These are phyloP conservation scores for Dione juno DNA, from an alignment of 2,888 invertebrate species.

Conservation along the genomic window DNA sequence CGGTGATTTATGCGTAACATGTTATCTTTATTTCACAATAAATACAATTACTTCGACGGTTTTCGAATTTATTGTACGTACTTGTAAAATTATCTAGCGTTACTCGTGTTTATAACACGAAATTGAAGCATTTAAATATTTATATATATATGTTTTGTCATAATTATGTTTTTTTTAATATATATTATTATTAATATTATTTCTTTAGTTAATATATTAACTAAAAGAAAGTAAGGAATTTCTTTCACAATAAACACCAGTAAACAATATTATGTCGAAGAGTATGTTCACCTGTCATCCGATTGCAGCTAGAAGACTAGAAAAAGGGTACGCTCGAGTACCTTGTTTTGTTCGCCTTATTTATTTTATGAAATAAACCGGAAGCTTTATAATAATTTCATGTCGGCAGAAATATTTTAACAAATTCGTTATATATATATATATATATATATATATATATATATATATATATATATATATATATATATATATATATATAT, in stretches of 20 bases:
- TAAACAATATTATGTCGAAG: background rate
- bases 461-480: too few relatives aligned
- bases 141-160: too few relatives aligned
- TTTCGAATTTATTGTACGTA: background rate
- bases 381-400: background rate
- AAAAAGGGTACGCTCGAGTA: constrained; percentile 19
- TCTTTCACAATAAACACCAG: too few relatives aligned
- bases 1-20: constrained; percentile 35
- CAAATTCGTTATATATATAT: too few relatives aligned
- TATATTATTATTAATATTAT: too few relatives aligned
- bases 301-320: background rate
- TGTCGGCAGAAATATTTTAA: background rate
- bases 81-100: background rate
- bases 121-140: too few relatives aligned
- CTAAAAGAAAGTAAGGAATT: too few relatives aligned
- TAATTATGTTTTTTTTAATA: too few relatives aligned
- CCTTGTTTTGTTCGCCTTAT: constrained; percentile 20
- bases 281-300: constrained; percentile 11
- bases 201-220: too few relatives aligned
- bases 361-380: background rate
- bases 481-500: too few relatives aligned
- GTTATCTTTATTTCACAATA: constrained; percentile 34
- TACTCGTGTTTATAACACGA: background rate
- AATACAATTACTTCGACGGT: constrained; percentile 14
- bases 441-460: too few relatives aligned